Conservation (phyloP, 92 coral and sea anemone genomes). For the Epizoanthus illoricatus region DNA sequence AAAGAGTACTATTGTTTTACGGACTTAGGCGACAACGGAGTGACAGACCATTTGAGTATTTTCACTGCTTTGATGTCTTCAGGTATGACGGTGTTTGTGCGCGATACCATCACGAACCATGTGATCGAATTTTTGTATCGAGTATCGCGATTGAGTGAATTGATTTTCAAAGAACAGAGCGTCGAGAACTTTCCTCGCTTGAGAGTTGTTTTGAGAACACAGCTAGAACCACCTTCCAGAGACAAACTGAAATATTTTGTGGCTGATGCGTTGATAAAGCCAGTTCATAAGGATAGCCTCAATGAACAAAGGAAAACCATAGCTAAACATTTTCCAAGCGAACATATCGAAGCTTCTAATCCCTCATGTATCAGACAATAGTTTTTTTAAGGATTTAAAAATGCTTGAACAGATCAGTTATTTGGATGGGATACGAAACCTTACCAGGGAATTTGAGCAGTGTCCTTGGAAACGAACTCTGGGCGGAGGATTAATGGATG, state of each 20-base stretch:
- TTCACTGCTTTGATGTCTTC: slow-evolving; percentile 64
- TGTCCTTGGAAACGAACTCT: slow-evolving; percentile 45
- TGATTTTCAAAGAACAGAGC: slow-evolving; percentile 42
- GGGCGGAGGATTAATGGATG: slow-evolving; percentile 55
- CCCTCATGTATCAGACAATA: slow-evolving; percentile 30
- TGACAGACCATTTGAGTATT: slow-evolving; percentile 62
- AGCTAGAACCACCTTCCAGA: slow-evolving; percentile 58
- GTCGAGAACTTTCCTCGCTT: slow-evolving; percentile 44
- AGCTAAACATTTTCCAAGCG: slow-evolving; percentile 41
- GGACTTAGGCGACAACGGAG: slow-evolving; percentile 55
- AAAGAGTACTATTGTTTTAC: slow-evolving; percentile 29
- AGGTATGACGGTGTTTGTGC: slow-evolving; percentile 53
- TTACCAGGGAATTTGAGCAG: slow-evolving; percentile 19
- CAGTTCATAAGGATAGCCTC: slow-evolving; percentile 35
- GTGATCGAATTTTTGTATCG: slow-evolving; percentile 60
- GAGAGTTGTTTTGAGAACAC: slow-evolving; percentile 46
- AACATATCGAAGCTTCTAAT: slow-evolving; percentile 48
- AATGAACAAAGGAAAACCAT: slow-evolving; percentile 42
- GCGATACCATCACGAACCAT: slow-evolving; percentile 49
- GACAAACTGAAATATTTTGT: slow-evolving; percentile 45
- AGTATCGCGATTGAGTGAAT: slow-evolving; percentile 61
- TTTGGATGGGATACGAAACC: slow-evolving; percentile 18
- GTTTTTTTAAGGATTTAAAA: slow-evolving; percentile 33
- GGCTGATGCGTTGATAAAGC: slow-evolving; percentile 17
- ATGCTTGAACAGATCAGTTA: slow-evolving; percentile 36